Percentiles rank a stretch among this genome's conserved stretches.
These are phyloP conservation scores for Abscondita cerata DNA, from an alignment of 2,888 invertebrate genomes.

Conservation along the genomic window DNA sequence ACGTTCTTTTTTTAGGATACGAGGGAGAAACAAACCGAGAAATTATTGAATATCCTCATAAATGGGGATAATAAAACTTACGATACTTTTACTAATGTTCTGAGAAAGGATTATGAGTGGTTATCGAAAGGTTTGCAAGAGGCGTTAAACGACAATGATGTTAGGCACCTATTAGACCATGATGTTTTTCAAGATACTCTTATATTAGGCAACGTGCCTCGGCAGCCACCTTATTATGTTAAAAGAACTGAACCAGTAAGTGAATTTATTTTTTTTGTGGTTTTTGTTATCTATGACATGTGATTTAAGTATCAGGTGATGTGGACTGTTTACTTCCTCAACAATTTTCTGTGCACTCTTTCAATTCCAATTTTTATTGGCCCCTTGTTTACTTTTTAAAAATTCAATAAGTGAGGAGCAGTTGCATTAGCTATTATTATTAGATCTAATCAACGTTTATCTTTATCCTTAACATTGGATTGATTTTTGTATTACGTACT, in stretches of 20 bases:
- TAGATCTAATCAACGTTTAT: too few relatives aligned
- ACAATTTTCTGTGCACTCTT: too few relatives aligned
- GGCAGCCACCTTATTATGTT: slow-evolving; percentile 64
- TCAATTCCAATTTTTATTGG: too few relatives aligned
- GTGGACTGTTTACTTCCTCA: too few relatives aligned
- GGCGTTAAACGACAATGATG: slow-evolving; percentile 48
- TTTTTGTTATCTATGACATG: too few relatives aligned
- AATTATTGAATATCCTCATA: slow-evolving; percentile 58
- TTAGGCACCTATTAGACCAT: slow-evolving; percentile 62
- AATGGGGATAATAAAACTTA: slow-evolving; percentile 60
- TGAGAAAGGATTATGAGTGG: slow-evolving; percentile 66
- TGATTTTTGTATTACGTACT: too few relatives aligned
- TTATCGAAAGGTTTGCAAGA: slow-evolving; percentile 61
- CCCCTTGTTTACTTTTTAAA: too few relatives aligned
- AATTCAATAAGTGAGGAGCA: too few relatives aligned
- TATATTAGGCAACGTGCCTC: slow-evolving; percentile 65
- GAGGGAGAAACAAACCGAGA: slow-evolving; percentile 56
- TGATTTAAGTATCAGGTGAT: too few relatives aligned
- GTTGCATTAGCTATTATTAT: too few relatives aligned
- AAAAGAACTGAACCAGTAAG: slow-evolving; percentile 61
- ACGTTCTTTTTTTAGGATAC: slow-evolving; percentile 53
- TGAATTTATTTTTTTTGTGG: slow-evolving; percentile 3
- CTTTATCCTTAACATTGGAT: too few relatives aligned
- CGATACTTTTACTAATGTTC: slow-evolving; percentile 63
- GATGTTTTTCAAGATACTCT: slow-evolving; percentile 58